Base-by-base conservation (phyloP, 2,113 vertebrate genomes). In the Lepisosteus osseus region DNA sequence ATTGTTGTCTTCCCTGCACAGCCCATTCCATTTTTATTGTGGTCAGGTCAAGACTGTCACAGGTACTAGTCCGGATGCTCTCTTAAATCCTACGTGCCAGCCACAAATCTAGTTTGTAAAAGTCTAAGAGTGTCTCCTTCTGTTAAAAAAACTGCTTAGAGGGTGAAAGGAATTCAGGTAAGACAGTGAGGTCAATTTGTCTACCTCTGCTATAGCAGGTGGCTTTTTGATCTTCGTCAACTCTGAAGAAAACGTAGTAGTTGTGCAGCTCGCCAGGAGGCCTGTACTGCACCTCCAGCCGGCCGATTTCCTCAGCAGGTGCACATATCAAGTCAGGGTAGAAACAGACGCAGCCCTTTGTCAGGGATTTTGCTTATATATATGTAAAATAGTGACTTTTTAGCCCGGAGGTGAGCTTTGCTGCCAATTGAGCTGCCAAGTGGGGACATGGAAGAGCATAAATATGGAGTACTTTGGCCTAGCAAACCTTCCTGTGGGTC, bases 401-500 rank as follows among this genome's bases (percentile, higher is more conserved):
- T 84, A 85, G 86, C 87, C 90, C 78, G 54, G 54, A 77, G 88
- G 90, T 88, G 87, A 89, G 71, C 84, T 81, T 29, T 84, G 87
- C 85, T 89, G 90, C 90, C 90, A 90, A 82, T 89, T 87, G 81
- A 81, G 76, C 87, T 89, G 88, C 87, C 88, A 89, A 64, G 78
- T 64, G 65, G 78, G 63, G 85, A 85, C 88, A 14, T 6, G 14
- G 5, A 59, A 59, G 4, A 29, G 41, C 62, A 65, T 40, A 6
- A 51, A 65, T 65, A 65, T 65, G 17, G 8, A 65, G 17, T 65
- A 65, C 9, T 11, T 65, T 3, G 29, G 41, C 41, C 29, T 41
- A 65, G 7, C 62, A 29, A 7, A 43, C 29, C 29, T 65, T 65
- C 4, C 15, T 11, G 29, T 11, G 80, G 77, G 71, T 72, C 66